Base-by-base conservation (phyloP, 2,797 vertebrate species). In the Anguilla anguilla region DNA sequence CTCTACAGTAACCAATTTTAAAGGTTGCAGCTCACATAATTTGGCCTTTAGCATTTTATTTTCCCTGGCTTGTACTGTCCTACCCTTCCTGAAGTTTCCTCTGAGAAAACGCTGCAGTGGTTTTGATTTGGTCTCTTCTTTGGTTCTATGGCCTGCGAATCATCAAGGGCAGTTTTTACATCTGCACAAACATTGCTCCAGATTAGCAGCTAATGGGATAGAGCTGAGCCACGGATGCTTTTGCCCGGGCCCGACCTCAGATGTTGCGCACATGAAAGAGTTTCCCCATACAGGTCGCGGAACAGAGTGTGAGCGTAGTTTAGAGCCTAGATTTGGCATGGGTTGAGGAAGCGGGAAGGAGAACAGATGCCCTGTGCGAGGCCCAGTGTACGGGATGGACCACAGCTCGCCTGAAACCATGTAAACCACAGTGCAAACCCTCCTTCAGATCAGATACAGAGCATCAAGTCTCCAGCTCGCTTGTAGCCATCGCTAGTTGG, bases 1-100 rank as follows among this genome's bases (percentile, higher is more conserved):
- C 67, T 79, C 86, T 86, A 79, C 69, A 89, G 90, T 84, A 87
- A 88, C 90, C 87, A 89, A 91, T 88, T 92, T 92, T 90, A 88
- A 88, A 90, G 86, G 87, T 74, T 77, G 85, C 87, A 86, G 57
- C 39, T 93, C 93, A 89, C 88, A 89, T 91, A 91, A 94, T 85
- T 85, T 89, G 87, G 91, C 89, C 92, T 55, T 59, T 28, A 82
- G 88, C 88, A 83, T 88, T 91, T 87, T 89, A 89, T 84, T 77
- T 88, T 89, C 85, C 86, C 19, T 88, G 81, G 87, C 86, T 39
- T 86, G 61, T 85, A 6, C 43, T 89, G 77, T 88, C 86, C 64
- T 59, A 59, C 31, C 82, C 83, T 67, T 88, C 87, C 84, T 25
- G 87, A 57, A 55, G 83, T 4, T 77, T 57, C 64, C 64, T 13